Evolutionary conservation across 1,140 invertebrate genomes (phyloP).

Genomic region (Atta colombica): DNA sequence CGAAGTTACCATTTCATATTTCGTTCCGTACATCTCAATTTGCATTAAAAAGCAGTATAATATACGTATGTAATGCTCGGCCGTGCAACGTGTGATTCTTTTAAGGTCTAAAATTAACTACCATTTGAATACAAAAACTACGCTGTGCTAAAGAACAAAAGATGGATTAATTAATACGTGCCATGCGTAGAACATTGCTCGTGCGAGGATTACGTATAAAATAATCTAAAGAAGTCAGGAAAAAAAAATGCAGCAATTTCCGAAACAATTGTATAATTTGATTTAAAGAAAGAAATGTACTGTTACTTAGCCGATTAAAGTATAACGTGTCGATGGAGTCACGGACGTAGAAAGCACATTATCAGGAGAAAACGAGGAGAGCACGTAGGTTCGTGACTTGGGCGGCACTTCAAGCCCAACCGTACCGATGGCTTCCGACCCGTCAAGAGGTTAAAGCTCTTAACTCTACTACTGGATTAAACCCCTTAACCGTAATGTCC

Average conservation of each 20-base stretch:
- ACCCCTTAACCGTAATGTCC: constrained; percentile 52
- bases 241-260: background rate
- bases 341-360: constrained; percentile 30
- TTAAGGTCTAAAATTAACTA: background rate
- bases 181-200: background rate
- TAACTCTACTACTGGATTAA: constrained; percentile 56
- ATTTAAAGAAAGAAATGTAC: background rate
- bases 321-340: background rate
- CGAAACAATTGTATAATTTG: background rate
- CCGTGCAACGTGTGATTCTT: background rate
- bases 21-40: constrained; percentile 40
- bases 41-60: constrained; percentile 33
- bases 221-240: background rate
- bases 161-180: background rate
- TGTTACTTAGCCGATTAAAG: constrained; percentile 20
- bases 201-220: background rate
- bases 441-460: constrained; percentile 58
- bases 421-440: constrained; percentile 34
- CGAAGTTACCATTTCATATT: constrained; percentile 31
- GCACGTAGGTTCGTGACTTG: constrained; percentile 35
- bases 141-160: background rate
- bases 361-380: background rate
- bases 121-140: background rate
- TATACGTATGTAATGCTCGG: background rate
- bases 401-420: constrained; percentile 28